A percentile compares a stretch with the other conserved stretches of the same genome.
Evolutionary conservation across 2,797 vertebrate genomes (phyloP).

Genomic region (Esox lucius): DNA sequence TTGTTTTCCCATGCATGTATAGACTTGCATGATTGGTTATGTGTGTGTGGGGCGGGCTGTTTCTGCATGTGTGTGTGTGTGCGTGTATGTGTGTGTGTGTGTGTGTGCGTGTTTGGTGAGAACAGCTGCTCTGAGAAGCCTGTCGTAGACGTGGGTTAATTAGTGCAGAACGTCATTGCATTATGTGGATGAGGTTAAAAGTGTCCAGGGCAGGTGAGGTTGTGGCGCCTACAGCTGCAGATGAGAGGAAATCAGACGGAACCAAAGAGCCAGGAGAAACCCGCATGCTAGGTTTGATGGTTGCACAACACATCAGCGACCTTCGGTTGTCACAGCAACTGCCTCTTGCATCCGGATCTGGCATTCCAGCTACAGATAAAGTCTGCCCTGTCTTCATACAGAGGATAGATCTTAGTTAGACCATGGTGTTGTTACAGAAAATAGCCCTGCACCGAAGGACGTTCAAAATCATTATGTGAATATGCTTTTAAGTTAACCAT

Average conservation of each 20-base stretch:
- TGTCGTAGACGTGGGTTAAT: conserved; percentile 73
- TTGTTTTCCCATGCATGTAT: background rate
- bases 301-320: background rate
- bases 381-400: background rate
- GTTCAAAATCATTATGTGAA: too few relatives aligned
- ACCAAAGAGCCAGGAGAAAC: conserved; percentile 55
- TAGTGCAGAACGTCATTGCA: conserved; percentile 82
- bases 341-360: background rate
- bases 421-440: too few relatives aligned
- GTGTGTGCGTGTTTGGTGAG: conserved; percentile 15
- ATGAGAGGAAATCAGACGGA: conserved; percentile 65
- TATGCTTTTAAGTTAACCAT: too few relatives aligned
- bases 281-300: conserved; percentile 12
- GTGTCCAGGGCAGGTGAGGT: conserved; percentile 76
- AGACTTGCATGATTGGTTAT: background rate
- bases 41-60: too few relatives aligned
- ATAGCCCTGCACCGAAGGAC: too few relatives aligned
- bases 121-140: conserved; percentile 75
- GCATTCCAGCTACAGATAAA: background rate
- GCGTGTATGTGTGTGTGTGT: background rate
- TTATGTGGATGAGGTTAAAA: conserved; percentile 75
- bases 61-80: background rate
- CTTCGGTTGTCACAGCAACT: background rate
- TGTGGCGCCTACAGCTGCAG: conserved; percentile 70
- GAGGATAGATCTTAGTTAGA: too few relatives aligned